phyloP scores from a whole-genome alignment of 2,113 vertebrate species.

The Hypanus sabinus region DNA sequence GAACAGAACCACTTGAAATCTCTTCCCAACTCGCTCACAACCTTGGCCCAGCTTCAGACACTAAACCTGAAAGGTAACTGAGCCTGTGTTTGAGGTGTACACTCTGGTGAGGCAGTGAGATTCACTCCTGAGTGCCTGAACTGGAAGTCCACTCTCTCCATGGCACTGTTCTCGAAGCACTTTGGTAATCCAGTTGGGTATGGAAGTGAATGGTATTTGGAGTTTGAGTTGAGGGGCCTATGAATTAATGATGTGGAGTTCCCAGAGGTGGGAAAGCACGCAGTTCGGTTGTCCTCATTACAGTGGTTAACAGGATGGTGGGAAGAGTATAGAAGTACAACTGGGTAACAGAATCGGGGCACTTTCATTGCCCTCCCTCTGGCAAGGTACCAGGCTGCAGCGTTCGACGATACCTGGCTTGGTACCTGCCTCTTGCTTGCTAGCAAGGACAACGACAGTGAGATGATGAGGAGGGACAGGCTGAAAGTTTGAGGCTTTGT shows the following conservation, averaged over 20 bases:
- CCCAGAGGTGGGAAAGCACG: background rate
- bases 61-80: slow-evolving; percentile 78
- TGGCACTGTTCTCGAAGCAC: background rate
- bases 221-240: background rate
- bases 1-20: slow-evolving; percentile 74
- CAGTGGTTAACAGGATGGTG: background rate
- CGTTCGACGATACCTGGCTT: background rate
- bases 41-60: slow-evolving; percentile 74
- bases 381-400: background rate
- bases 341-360: background rate
- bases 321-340: background rate
- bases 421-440: background rate
- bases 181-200: background rate
- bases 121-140: background rate
- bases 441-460: background rate
- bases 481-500: background rate
- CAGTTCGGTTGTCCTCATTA: background rate
- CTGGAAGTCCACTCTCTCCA: background rate
- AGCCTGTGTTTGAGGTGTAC: background rate
- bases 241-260: background rate
- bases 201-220: background rate
- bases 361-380: background rate
- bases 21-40: slow-evolving; percentile 71
- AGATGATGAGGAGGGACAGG: background rate
- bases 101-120: background rate